A percentile compares a stretch with the other conserved stretches of the same genome.
phyloP scores from a whole-genome alignment of 64 coral and sea anemone species.

The Astreopora myriophthalma region DNA sequence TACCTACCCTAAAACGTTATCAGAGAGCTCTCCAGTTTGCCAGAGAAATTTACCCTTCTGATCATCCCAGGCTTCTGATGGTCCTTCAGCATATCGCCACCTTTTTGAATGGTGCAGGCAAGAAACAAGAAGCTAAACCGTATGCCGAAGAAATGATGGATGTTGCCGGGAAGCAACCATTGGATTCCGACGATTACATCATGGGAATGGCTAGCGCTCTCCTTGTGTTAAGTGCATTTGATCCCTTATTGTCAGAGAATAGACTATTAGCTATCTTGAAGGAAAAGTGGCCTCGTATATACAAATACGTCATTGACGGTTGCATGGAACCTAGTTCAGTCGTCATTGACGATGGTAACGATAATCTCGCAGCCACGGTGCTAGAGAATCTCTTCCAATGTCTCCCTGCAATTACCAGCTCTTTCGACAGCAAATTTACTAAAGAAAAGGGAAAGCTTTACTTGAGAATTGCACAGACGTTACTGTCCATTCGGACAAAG shows the following conservation, averaged over 20 bases:
- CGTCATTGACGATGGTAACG: not conserved
- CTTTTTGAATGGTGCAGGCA: not conserved
- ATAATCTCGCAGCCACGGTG: not conserved
- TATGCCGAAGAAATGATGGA: conserved; percentile 1
- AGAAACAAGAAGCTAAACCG: not conserved
- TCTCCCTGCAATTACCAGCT: not conserved
- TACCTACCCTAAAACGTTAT: not conserved
- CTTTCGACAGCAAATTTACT: too few species aligned
- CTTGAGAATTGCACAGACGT: not conserved
- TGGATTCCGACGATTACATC: not conserved
- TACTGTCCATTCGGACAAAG: not conserved
- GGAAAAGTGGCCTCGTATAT: not conserved
- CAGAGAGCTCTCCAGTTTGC: not conserved
- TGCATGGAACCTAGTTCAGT: not conserved
- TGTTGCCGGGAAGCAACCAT: not conserved
- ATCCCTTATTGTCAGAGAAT: not conserved
- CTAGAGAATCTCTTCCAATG: not conserved
- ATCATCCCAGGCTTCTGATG: not conserved
- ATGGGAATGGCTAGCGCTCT: not conserved
- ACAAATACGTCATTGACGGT: too few species aligned
- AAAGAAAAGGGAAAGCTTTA: not conserved
- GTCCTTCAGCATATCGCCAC: not conserved
- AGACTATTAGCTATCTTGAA: not conserved
- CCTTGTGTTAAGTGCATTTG: not conserved
- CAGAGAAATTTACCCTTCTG: not conserved